phyloP scores from a whole-genome alignment of 2,113 vertebrate genomes.

The Maccullochella peelii region DNA sequence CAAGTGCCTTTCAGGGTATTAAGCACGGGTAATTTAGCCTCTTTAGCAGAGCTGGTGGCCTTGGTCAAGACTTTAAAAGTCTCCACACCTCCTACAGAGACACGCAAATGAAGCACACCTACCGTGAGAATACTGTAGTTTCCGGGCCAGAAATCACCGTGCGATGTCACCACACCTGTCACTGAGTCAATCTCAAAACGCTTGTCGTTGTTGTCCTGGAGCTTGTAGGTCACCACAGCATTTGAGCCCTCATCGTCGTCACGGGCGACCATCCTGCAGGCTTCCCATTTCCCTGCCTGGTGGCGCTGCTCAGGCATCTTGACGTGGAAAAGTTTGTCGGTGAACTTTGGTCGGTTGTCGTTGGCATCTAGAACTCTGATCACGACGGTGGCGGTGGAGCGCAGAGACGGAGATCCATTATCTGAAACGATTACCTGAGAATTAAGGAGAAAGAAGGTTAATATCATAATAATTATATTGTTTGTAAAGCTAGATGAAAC shows the following conservation, averaged over 20 bases:
- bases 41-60: slow-evolving; percentile 6
- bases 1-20: slow-evolving; percentile 16
- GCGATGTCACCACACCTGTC: slow-evolving; percentile 87
- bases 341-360: slow-evolving; percentile 91
- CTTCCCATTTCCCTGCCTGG: slow-evolving; percentile 52
- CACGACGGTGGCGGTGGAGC: slow-evolving; percentile 91
- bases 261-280: slow-evolving; percentile 90
- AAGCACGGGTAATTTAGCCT: slow-evolving; percentile 25
- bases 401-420: slow-evolving; percentile 88
- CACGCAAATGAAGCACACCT: slow-evolving; percentile 16
- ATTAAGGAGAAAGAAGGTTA: neutral
- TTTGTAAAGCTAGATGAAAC: neutral
- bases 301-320: slow-evolving; percentile 84
- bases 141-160: slow-evolving; percentile 85
- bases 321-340: slow-evolving; percentile 92
- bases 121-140: slow-evolving; percentile 96
- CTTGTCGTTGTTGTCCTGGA: slow-evolving; percentile 84
- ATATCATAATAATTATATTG: neutral
- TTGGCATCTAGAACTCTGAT: slow-evolving; percentile 91
- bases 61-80: neutral
- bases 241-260: slow-evolving; percentile 91
- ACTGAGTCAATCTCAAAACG: slow-evolving; percentile 86
- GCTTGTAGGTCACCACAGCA: slow-evolving; percentile 88
- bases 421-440: slow-evolving; percentile 92
- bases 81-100: slow-evolving; percentile 23